Evolutionary conservation across 2,797 vertebrate species (phyloP).

Genomic region (Myioborus miniatus): DNA sequence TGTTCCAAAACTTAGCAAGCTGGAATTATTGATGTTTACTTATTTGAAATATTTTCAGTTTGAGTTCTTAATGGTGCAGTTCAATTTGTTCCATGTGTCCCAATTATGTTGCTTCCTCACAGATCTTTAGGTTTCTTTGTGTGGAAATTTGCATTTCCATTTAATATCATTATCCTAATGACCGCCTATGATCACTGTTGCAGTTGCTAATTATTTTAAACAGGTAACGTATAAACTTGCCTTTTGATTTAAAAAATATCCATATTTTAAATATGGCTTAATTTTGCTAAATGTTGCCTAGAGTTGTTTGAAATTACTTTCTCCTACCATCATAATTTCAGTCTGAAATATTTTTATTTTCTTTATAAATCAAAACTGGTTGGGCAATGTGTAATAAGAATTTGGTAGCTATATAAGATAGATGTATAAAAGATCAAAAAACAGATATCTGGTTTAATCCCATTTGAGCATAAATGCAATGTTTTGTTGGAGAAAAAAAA

Average conservation of each 20-base stretch:
- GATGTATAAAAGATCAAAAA: not conserved
- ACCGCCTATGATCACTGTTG: slow-evolving; percentile 69
- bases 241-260: not conserved
- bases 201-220: slow-evolving; percentile 69
- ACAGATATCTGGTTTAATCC: not conserved
- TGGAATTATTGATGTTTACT: not conserved
- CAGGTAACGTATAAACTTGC: slow-evolving; percentile 28
- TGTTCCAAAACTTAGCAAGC: not conserved
- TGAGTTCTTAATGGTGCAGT: not conserved
- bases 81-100: not conserved
- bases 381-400: not conserved
- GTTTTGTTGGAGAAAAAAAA: not conserved
- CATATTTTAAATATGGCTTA: not conserved
- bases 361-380: not conserved
- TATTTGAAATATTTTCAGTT: not conserved
- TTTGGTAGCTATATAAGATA: not conserved
- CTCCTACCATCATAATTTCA: not conserved
- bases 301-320: not conserved
- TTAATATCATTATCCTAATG: slow-evolving; percentile 59
- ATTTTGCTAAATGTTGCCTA: not conserved
- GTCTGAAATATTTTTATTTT: not conserved
- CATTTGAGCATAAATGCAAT: not conserved
- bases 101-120: slow-evolving; percentile 46
- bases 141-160: not conserved
- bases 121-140: slow-evolving; percentile 1